These are phyloP conservation scores for Sitta europaea DNA, from an alignment of 2,113 vertebrate species.

Conservation along the genomic window DNA sequence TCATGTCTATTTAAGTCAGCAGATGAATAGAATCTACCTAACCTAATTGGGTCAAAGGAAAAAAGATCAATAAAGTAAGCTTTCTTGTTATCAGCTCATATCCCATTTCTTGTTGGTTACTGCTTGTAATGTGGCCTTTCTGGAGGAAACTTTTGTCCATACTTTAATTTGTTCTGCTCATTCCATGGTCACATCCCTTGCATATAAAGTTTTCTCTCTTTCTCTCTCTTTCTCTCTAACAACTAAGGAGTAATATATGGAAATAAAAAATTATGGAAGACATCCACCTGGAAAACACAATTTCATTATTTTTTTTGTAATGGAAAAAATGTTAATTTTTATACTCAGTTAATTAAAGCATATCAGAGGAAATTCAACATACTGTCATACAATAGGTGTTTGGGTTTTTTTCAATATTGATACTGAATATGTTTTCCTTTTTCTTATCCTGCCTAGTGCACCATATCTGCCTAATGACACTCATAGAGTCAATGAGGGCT, in stretches of 20 bases:
- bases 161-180: conserved; percentile 38
- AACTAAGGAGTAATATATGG: background rate
- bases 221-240: background rate
- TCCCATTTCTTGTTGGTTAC: conserved; percentile 26
- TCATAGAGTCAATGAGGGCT: background rate
- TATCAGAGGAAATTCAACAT: background rate
- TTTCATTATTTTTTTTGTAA: background rate
- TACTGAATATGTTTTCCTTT: background rate
- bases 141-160: conserved; percentile 26
- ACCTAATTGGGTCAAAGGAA: conserved; percentile 37
- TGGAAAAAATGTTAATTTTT: background rate
- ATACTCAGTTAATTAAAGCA: background rate
- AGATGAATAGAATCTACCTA: conserved; percentile 59
- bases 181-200: background rate
- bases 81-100: conserved; percentile 24
- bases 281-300: background rate
- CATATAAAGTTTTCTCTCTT: background rate
- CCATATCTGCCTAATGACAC: background rate
- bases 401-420: background rate
- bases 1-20: conserved; percentile 56
- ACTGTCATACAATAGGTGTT: background rate
- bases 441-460: background rate
- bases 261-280: background rate
- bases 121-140: background rate
- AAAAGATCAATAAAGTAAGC: conserved; percentile 65